Conservation (phyloP, 2,113 vertebrate species). For the Donacobius atricapilla region DNA sequence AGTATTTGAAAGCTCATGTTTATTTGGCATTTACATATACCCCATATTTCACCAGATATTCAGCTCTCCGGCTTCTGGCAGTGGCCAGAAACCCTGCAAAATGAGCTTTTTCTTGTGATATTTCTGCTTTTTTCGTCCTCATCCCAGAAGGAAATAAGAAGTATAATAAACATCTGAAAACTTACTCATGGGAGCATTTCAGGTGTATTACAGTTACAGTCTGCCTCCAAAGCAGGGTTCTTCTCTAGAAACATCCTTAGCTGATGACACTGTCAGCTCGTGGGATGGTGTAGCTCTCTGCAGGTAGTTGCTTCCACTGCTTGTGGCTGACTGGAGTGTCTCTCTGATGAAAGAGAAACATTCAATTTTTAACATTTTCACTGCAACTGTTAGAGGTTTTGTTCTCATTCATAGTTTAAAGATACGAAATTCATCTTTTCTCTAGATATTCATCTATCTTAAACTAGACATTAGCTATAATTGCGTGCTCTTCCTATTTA, state of each 20-base stretch:
- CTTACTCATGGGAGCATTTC: not conserved
- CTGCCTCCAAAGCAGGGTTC: not conserved
- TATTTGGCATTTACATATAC: not conserved
- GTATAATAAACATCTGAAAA: not conserved
- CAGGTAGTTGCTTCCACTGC: not conserved
- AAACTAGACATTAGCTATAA: not conserved
- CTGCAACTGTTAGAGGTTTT: not conserved
- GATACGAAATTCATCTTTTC: no score
- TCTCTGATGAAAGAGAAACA: not conserved
- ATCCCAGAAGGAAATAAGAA: not conserved
- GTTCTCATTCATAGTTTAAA: not conserved
- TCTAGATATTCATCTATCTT: not conserved
- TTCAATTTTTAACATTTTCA: not conserved
- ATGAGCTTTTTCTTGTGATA: not conserved
- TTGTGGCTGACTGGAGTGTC: not conserved
- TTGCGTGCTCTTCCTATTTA: not conserved
- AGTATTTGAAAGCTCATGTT: not conserved
- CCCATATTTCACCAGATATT: not conserved
- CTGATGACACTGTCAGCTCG: not conserved
- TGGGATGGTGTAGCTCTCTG: not conserved
- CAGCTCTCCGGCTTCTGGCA: not conserved
- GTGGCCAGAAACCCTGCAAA: not conserved
- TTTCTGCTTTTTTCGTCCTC: not conserved
- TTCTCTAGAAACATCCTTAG: not conserved
- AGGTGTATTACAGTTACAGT: not conserved